Evolutionary conservation across 2,888 invertebrate genomes (phyloP).

Genomic region (Parnassius orleans): DNA sequence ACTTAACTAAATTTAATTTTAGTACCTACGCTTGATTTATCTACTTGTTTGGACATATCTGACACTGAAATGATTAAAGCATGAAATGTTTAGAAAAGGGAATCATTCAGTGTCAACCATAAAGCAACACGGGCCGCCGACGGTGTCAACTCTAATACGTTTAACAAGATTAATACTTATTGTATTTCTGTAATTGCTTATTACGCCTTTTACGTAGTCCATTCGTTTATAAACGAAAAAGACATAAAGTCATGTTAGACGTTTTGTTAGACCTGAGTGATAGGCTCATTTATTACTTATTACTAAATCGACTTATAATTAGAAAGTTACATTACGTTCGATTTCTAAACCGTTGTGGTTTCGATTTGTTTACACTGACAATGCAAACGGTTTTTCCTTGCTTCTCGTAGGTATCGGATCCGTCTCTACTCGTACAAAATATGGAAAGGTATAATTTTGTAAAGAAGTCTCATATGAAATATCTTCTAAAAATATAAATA

Average conservation of each 20-base stretch:
- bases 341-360: constrained; percentile 16
- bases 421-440: constrained; percentile 1
- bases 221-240: background rate
- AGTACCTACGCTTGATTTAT: too few species aligned
- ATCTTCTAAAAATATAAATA: background rate
- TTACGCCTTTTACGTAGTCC: too few species aligned
- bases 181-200: too few species aligned
- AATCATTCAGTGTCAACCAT: too few species aligned
- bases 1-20: too few species aligned
- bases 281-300: background rate
- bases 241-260: constrained; percentile 1
- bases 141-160: too few species aligned
- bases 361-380: constrained; percentile 10
- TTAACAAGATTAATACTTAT: too few species aligned
- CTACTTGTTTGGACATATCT: too few species aligned
- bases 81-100: too few species aligned
- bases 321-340: constrained; percentile 7
- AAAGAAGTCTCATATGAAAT: background rate
- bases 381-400: constrained; percentile 7
- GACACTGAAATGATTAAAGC: too few species aligned
- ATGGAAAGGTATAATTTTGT: background rate
- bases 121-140: too few species aligned
- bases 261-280: background rate
- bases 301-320: constrained; percentile 8
- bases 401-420: background rate